Evolutionary conservation across 2,113 vertebrate genomes (phyloP), one percentile per base, ranked within the genome.

Genomic region (Barbus barbus): DNA sequence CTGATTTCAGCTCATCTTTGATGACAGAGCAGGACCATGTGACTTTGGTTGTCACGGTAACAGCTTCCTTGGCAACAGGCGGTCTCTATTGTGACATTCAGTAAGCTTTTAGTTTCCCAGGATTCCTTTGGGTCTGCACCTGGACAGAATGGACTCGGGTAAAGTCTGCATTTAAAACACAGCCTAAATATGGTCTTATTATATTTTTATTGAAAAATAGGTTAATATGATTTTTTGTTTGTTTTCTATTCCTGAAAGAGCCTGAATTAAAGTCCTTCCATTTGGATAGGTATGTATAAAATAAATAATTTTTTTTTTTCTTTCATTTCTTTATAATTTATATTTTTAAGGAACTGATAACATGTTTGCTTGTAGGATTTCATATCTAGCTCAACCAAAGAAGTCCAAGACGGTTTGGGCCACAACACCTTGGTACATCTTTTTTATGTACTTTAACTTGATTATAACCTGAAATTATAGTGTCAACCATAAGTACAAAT

Each of bases 311-410:
- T n/a, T n/a, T n/a, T n/a, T n/a, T n/a, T 73, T 31, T 1, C 31
- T 9, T 69, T 6, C 0, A 22, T 60, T 41, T 1, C 24, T 0
- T 53, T 33, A 18, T 26, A 0, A 13, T 84, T 41, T 31, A 14
- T 24, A 4, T 78, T 18, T 71, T 78, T 9, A 44, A 80, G 38
- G 3, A 4, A 9, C 26, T 51, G 73, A 73, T 44, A 7, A 26
- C 8, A 51, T 72, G 18, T 76, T 51, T 81, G 28, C 16, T 65
- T 53, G 58, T 85, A 94, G 94, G 81, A 92, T 93, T 69, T 28
- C 91, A 86, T 91, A 92, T 67, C 89, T 94, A 51, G 90, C 93
- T 8, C 90, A 80, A 26, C 92, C 91, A 79, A 93, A 92, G 90
- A 88, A 86, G 82, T 91, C 91, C 67, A 92, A 91, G 87, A 84